A percentile compares a stretch with the other conserved stretches of the same genome.
Evolutionary conservation across 2,888 invertebrate genomes (phyloP).

Genomic region (Lymantria monacha): DNA sequence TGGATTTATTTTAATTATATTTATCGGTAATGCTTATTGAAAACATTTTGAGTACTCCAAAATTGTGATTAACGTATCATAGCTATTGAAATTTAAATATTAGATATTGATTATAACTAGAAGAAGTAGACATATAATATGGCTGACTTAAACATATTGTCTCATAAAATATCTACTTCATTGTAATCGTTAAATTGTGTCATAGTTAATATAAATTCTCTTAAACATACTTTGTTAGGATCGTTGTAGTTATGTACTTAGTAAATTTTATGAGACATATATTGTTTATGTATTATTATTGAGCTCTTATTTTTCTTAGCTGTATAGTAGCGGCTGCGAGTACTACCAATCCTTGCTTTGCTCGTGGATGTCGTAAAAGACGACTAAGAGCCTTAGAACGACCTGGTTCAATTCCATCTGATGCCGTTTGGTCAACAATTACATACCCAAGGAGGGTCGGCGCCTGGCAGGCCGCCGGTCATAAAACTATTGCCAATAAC

Average conservation of each 20-base stretch:
- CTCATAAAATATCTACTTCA: not conserved
- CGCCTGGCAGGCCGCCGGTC: no score
- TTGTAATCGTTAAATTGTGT: not conserved
- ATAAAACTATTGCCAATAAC: no score
- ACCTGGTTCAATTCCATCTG: no score
- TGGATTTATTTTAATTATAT: constrained; percentile 81
- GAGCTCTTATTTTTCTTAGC: no score
- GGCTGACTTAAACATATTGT: not conserved
- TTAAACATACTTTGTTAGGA: not conserved
- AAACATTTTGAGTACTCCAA: constrained; percentile 30
- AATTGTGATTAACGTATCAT: constrained; percentile 10
- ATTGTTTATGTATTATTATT: constrained; percentile 4
- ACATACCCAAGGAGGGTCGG: no score
- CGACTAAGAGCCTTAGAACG: no score
- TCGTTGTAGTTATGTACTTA: not conserved
- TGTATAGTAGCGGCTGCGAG: no score
- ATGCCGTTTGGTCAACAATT: no score
- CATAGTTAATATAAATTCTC: not conserved
- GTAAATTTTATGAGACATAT: constrained; percentile 37
- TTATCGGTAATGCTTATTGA: constrained; percentile 62
- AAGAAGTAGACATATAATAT: not conserved
- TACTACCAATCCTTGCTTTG: no score
- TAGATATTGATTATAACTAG: not conserved
- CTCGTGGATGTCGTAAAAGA: no score
- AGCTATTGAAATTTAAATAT: not conserved